Evolutionary conservation across 1,140 invertebrate genomes (phyloP).

Genomic region (Musca domestica): DNA sequence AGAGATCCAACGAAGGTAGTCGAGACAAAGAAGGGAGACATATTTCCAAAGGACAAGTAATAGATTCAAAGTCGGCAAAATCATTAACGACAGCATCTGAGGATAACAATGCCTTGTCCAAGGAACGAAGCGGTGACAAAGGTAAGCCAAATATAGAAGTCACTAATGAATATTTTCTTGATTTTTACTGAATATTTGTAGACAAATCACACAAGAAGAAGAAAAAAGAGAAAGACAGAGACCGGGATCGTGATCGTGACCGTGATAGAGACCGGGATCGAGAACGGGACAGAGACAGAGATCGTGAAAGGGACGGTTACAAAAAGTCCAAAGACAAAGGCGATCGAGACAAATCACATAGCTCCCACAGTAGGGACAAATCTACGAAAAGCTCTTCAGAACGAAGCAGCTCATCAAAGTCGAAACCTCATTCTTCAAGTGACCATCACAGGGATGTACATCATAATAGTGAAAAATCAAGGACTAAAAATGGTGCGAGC

Average conservation of each 20-base stretch:
- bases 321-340: slow-evolving; percentile 12
- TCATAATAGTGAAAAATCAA: slow-evolving; percentile 27
- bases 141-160: not conserved
- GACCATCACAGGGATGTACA: too few relatives aligned
- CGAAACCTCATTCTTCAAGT: slow-evolving; percentile 2
- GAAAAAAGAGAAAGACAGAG: slow-evolving; percentile 27
- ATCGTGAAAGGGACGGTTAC: not conserved
- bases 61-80: not conserved
- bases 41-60: not conserved
- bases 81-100: not conserved
- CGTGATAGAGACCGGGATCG: slow-evolving; percentile 33
- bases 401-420: not conserved
- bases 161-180: not conserved
- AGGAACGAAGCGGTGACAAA: slow-evolving; percentile 18
- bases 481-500: slow-evolving; percentile 28
- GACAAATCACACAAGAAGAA: slow-evolving; percentile 29
- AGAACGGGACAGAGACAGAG: slow-evolving; percentile 26
- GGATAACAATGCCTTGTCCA: not conserved
- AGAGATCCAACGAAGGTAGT: not conserved
- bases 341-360: not conserved
- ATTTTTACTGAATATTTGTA: slow-evolving; percentile 8
- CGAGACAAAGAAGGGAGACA: not conserved
- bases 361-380: not conserved
- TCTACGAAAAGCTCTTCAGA: not conserved
- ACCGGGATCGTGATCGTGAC: slow-evolving; percentile 31